These are phyloP conservation scores for Corella eumyota DNA, from an alignment of 23 tunicate species.

Conservation along the genomic window DNA sequence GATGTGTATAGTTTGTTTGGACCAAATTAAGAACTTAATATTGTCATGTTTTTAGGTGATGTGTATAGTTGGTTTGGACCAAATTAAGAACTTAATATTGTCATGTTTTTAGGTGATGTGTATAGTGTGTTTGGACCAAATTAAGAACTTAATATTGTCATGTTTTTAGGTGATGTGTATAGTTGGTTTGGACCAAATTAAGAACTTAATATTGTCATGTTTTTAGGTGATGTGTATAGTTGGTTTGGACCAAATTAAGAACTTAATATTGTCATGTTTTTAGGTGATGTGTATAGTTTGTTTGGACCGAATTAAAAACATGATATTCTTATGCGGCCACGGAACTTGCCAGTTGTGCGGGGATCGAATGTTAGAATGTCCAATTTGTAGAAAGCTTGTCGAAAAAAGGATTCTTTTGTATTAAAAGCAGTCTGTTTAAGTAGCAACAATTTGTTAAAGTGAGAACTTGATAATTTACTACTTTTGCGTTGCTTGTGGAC, in stretches of 20 bases:
- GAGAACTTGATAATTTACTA: no score
- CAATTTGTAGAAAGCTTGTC: constrained; percentile 88
- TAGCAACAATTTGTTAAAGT: no score
- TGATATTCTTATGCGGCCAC: constrained; percentile 95
- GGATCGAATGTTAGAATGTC: constrained; percentile 84
- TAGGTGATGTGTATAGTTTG: constrained; percentile 94
- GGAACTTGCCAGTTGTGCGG: constrained; percentile 98
- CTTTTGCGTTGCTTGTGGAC: no score
- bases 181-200: constrained; percentile 86
- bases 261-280: constrained; percentile 77
- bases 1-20: constrained; percentile 94
- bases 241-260: constrained; percentile 84
- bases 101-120: constrained; percentile 88
- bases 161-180: constrained; percentile 92
- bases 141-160: constrained; percentile 82
- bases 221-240: constrained; percentile 88
- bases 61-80: constrained; percentile 94
- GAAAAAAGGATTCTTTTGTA: constrained; percentile 72
- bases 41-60: constrained; percentile 85
- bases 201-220: constrained; percentile 89
- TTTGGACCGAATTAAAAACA: constrained; percentile 84
- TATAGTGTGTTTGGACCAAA: constrained; percentile 89
- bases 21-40: constrained; percentile 79
- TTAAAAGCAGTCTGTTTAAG: no score
- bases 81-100: constrained; percentile 81